Conservation (phyloP, 2,113 vertebrate genomes). For the Erythrolamprus reginae region DNA sequence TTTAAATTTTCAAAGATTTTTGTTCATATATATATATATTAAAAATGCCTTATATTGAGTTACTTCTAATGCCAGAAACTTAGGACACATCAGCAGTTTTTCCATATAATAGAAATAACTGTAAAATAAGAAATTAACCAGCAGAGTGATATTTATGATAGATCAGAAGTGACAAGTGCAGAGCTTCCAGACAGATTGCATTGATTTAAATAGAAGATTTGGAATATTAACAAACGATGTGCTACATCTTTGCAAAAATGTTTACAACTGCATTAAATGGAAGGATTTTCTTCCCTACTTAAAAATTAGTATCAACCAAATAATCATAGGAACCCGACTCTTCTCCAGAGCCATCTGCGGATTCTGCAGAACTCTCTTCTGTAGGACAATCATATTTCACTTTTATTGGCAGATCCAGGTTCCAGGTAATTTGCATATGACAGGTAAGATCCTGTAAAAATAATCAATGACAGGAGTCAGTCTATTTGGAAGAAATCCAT, state of each 20-base stretch:
- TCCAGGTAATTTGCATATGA: conserved; percentile 65
- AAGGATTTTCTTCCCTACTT: background rate
- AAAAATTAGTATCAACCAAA: conserved; percentile 25
- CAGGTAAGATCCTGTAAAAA: conserved; percentile 65
- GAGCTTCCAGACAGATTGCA: background rate
- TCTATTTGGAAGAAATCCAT: background rate
- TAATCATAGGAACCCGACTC: conserved; percentile 45
- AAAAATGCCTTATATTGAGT: conserved; percentile 39
- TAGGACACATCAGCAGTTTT: conserved; percentile 22
- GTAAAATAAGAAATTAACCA: background rate
- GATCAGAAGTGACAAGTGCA: background rate
- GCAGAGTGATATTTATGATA: background rate
- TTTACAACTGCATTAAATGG: background rate
- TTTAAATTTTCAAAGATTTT: conserved; percentile 6
- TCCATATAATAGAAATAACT: background rate
- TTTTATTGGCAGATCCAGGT: conserved; percentile 37
- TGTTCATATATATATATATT: conserved; percentile 61
- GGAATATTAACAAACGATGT: background rate
- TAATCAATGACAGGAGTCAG: background rate
- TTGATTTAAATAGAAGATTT: background rate
- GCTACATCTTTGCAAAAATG: conserved; percentile 2
- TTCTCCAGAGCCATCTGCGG: conserved; percentile 48
- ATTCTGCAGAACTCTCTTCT: background rate
- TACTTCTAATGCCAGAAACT: conserved; percentile 14
- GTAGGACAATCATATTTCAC: conserved; percentile 63